These are phyloP conservation scores for Andricus curvator DNA, from an alignment of 2,888 invertebrate genomes.

Conservation along the genomic window DNA sequence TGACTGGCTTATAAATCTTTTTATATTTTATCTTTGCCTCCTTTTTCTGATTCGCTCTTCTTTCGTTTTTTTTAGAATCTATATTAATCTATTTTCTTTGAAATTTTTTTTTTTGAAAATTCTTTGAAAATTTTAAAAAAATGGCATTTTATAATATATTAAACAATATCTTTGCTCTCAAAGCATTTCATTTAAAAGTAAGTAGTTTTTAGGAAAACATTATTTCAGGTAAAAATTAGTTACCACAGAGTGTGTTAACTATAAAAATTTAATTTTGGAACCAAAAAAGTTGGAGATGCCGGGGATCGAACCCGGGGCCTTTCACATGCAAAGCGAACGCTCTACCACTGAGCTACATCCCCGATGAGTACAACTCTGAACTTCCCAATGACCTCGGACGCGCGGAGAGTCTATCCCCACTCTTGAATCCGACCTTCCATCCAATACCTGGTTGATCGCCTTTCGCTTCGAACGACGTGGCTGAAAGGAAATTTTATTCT, in stretches of 20 bases:
- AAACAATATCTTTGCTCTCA: no score
- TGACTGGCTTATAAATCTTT: no score
- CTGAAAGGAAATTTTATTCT: neutral
- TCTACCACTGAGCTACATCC: constrained; percentile 99
- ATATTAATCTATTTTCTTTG: no score
- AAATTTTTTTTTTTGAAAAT: no score
- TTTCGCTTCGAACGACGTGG: neutral
- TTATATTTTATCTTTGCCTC: no score
- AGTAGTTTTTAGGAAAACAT: neutral
- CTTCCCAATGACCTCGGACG: neutral
- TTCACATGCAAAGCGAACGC: constrained; percentile 99
- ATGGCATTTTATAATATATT: no score
- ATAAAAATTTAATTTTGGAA: neutral
- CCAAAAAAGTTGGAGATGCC: constrained; percentile 87
- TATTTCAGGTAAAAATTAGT: neutral
- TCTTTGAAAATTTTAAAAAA: no score
- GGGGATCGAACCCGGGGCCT: constrained; percentile 99
- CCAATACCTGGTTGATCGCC: neutral
- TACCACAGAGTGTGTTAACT: neutral
- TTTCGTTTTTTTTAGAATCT: no score
- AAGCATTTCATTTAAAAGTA: no score
- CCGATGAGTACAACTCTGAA: constrained; percentile 67
- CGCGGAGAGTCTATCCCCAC: neutral
- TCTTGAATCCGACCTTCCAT: neutral
- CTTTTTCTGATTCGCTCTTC: no score